A percentile compares a stretch with the other conserved stretches of the same genome.
Evolutionary conservation across 1,140 invertebrate genomes (phyloP).

Genomic region (Cardiocondyla obscurior): DNA sequence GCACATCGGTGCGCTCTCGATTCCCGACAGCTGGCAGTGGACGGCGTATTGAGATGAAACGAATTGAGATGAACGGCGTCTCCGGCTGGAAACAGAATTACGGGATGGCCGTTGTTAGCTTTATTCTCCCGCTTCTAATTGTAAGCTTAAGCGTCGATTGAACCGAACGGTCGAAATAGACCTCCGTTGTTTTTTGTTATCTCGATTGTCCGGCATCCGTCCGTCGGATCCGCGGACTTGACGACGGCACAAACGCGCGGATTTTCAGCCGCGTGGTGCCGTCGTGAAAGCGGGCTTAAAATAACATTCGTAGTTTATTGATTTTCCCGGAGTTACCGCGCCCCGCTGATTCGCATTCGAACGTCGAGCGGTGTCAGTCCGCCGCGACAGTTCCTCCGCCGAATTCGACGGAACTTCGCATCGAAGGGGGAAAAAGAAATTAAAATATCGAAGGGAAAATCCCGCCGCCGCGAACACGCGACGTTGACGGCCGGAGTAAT

Average conservation of each 20-base stretch:
- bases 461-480: not conserved
- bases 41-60: too few species aligned
- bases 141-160: too few species aligned
- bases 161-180: too few species aligned
- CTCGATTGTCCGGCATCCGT: too few species aligned
- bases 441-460: not conserved
- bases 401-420: not conserved
- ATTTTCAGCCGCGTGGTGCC: conserved; percentile 27
- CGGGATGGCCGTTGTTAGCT: too few species aligned
- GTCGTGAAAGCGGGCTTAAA: conserved; percentile 41
- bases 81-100: too few species aligned
- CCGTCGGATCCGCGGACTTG: too few species aligned
- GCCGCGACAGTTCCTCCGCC: not conserved
- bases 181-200: too few species aligned
- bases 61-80: too few species aligned
- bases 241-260: too few species aligned
- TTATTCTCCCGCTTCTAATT: too few species aligned
- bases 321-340: conserved; percentile 36
- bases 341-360: conserved; percentile 30
- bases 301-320: conserved; percentile 57
- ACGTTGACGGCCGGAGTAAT: not conserved
- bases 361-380: conserved; percentile 16
- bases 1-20: not conserved
- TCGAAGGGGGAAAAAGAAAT: not conserved
- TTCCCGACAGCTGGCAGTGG: too few species aligned